Conservation (phyloP, 2,797 vertebrate species). For the Notolepis coatsorum region DNA sequence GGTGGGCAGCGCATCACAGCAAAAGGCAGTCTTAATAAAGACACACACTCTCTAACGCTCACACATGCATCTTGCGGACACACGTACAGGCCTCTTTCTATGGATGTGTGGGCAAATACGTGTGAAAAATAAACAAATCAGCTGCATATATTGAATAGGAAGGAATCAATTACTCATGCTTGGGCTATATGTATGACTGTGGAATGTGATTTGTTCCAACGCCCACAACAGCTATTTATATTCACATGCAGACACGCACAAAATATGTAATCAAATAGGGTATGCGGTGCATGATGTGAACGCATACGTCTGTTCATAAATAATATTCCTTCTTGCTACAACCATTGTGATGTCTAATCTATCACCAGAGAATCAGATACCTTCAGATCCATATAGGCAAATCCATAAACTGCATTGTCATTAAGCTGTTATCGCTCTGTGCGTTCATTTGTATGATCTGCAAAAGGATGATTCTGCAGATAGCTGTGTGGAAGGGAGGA, state of each 20-base stretch:
- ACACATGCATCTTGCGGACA: constrained; percentile 37
- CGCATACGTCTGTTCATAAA: constrained; percentile 6
- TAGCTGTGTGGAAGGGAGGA: constrained; percentile 30
- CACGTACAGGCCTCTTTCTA: constrained; percentile 2
- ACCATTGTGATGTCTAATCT: constrained; percentile 20
- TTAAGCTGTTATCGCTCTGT: constrained; percentile 41
- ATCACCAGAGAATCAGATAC: constrained; percentile 23
- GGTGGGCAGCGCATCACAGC: constrained; percentile 61
- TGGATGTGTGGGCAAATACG: background rate
- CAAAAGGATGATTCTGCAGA: constrained; percentile 36
- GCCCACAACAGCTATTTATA: background rate
- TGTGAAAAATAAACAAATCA: constrained; percentile 4
- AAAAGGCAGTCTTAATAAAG: constrained; percentile 42
- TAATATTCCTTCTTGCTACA: constrained; percentile 24
- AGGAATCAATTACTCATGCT: constrained; percentile 24
- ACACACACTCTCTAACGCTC: constrained; percentile 28
- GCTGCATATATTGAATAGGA: constrained; percentile 20
- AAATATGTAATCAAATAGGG: constrained; percentile 31
- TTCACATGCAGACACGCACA: constrained; percentile 13
- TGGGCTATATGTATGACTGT: background rate
- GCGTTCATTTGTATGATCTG: constrained; percentile 58
- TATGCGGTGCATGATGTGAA: background rate
- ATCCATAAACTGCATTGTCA: constrained; percentile 22
- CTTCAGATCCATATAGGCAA: background rate
- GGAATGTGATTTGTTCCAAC: background rate